Base-by-base conservation (phyloP, 2,113 vertebrate species). In the Stigmatopora argus region DNA sequence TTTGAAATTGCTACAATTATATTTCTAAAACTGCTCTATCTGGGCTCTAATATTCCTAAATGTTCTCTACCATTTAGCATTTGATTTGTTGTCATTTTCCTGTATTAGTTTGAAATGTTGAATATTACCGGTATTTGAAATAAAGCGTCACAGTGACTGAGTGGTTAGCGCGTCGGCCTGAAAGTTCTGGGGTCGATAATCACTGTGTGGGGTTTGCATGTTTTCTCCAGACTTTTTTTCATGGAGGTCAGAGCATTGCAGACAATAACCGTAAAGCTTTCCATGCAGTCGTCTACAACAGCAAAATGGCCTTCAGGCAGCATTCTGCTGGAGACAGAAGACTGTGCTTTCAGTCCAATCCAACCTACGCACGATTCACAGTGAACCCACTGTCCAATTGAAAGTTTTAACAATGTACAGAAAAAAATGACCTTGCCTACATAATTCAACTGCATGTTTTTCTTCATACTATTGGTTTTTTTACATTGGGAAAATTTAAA, bases 361-460 rank as follows among this genome's bases (percentile, higher is more conserved):
- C 80, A 78, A 77, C 82, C 81, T 75, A 82, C 83, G 70, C 78
- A 79, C 64, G 70, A 72, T 62, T 61, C 56, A 72, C 61, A 59
- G 62, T 63, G 59, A 82, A 78, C 73, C 68, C 71, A 59, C 21
- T 19, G 59, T 23, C 59, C 44, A 38, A 19, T 64, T 65, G 51
- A 55, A 75, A 78, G 67, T 84, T 81, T 69, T 58, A 47, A 71
- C 63, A 11, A 67, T 46, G 21, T 61, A 70, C 71, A 72, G 66
- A 11, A 78, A 66, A 62, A 48, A 57, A 64, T 67, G 70, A 21
- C 71, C 26, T 72, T 79, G 80, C 75, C 80, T 62, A 77, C 77
- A 75, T n/a, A 68, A 64, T 61, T 44, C 62, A 67, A 63, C 58
- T 19, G 45, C 78, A 82, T 66, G 64, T 77, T 79, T 71, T 57